These are phyloP conservation scores for Punctoribates punctum DNA, from an alignment of 2,888 invertebrate genomes.

Conservation along the genomic window DNA sequence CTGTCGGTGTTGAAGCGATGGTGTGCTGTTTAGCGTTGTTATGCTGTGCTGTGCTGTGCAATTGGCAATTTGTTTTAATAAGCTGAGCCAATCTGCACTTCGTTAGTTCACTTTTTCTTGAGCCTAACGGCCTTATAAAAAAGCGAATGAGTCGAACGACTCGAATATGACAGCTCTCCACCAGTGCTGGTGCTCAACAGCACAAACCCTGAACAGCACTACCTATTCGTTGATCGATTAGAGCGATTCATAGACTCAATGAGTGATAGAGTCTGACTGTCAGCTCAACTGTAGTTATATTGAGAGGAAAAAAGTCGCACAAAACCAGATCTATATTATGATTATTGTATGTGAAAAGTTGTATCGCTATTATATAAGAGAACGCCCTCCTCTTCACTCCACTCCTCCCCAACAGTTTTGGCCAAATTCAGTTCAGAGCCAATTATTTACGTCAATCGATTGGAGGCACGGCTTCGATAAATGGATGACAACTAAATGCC, in stretches of 20 bases:
- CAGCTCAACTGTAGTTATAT: conserved; percentile 1
- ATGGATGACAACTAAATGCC: conserved; percentile 35
- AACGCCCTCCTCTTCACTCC: conserved; percentile 30
- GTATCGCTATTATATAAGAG: conserved; percentile 36
- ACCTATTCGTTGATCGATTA: conserved; percentile 7
- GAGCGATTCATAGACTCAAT: neutral
- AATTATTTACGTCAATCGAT: conserved; percentile 36
- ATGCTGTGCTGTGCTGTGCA: neutral
- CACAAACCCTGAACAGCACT: neutral
- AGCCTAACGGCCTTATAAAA: conserved; percentile 28
- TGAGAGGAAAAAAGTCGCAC: conserved; percentile 7
- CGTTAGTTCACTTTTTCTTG: conserved; percentile 32
- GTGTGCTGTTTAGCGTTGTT: neutral
- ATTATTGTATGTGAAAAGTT: conserved; percentile 16
- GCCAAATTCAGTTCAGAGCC: conserved; percentile 9
- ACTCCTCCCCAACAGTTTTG: conserved; percentile 20
- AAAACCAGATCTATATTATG: conserved; percentile 35
- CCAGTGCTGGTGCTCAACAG: neutral
- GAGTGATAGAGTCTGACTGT: conserved; percentile 6
- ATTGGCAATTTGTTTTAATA: conserved; percentile 38
- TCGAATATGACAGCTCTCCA: conserved; percentile 22
- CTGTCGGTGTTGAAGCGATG: conserved; percentile 9
- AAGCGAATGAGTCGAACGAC: neutral
- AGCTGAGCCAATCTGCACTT: conserved; percentile 27
- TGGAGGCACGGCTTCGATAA: conserved; percentile 26